Evolutionary conservation across 1,140 invertebrate genomes (phyloP).

Genomic region (Drosophila burlai): DNA sequence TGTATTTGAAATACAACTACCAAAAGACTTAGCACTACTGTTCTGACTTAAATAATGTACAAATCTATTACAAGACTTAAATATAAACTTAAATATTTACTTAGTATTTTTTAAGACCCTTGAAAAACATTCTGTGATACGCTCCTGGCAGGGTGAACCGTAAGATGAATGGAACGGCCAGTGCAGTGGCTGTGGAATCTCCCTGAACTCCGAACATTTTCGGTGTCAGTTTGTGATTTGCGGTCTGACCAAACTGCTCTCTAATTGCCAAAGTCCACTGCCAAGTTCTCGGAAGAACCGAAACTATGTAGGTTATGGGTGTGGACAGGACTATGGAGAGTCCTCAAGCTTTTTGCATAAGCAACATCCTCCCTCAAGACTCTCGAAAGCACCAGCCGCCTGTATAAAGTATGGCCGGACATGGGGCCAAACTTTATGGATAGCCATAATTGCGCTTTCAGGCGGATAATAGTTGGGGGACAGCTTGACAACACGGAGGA

Average conservation of each 20-base stretch:
- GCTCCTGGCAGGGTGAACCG: not conserved
- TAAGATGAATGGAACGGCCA: constrained; percentile 10
- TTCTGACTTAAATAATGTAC: not conserved
- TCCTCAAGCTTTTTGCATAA: constrained; percentile 14
- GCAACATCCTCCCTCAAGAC: constrained; percentile 15
- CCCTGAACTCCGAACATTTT: constrained; percentile 20
- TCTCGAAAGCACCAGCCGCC: constrained; percentile 6
- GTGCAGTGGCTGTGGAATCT: not conserved
- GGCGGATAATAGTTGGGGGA: constrained; percentile 45
- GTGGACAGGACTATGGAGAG: not conserved
- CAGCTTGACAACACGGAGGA: constrained; percentile 15
- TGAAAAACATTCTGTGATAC: not conserved
- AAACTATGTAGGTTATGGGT: constrained; percentile 2
- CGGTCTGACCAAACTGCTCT: constrained; percentile 27
- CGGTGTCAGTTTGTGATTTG: constrained; percentile 47
- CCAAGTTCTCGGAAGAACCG: constrained; percentile 1
- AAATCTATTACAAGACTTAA: not conserved
- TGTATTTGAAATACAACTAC: not conserved
- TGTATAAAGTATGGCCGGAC: constrained; percentile 26
- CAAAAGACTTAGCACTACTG: too few relatives aligned
- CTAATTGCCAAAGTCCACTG: constrained; percentile 32
- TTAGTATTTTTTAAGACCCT: not conserved
- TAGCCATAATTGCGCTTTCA: constrained; percentile 62
- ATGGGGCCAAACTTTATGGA: constrained; percentile 53
- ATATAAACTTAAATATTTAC: not conserved